Evolutionary conservation across 2,888 invertebrate species (phyloP), one percentile per base, ranked within the genome.

Genomic region (Xestia xanthographa): DNA sequence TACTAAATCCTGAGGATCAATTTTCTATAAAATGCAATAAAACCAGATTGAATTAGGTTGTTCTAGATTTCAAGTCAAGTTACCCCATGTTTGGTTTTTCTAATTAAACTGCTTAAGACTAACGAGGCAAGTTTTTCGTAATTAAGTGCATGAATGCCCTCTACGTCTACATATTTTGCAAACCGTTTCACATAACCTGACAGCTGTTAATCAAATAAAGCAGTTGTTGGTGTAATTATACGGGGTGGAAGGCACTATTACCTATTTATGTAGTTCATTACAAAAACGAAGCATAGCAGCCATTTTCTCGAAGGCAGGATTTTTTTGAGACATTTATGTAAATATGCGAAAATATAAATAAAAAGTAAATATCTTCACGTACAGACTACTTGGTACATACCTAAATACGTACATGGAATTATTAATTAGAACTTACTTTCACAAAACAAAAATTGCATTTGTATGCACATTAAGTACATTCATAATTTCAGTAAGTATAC

Each of bases 391-490:
- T n/a, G 38, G 80, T 84, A 73, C 82, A 80, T 68, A 71, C 84
- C 76, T 58, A 66, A 76, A 60, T 41, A 43, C 60, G 65, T 34
- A 56, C 66, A 60, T 12, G 29, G 67, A 84, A 80, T 84, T 22
- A 56, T 53, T 63, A 84, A 83, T 77, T 43, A 11, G 22, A 22
- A 77, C 82, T 83, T 75, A 81, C 85, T 20, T 63, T 29, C 60
- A 29, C 26, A 58, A 11, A 62, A 62, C 48, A 14, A 66, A 79
- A 75, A 43, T 43, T 69, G 45, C 62, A 72, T 84, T 71, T 77
- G 74, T 77, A 83, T 84, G 85, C 77, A 77, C 77, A 72, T 74
- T 26, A 62, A 58, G 77, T 48, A 66, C 53, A 50, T 48, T 72
- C 12, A 74, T 53, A 60, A 65, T 74, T 83, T 77, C 14, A 63